Evolutionary conservation across 2,888 invertebrate species (phyloP), one percentile per base, ranked within the genome.

Genomic region (Sympetrum striolatum): DNA sequence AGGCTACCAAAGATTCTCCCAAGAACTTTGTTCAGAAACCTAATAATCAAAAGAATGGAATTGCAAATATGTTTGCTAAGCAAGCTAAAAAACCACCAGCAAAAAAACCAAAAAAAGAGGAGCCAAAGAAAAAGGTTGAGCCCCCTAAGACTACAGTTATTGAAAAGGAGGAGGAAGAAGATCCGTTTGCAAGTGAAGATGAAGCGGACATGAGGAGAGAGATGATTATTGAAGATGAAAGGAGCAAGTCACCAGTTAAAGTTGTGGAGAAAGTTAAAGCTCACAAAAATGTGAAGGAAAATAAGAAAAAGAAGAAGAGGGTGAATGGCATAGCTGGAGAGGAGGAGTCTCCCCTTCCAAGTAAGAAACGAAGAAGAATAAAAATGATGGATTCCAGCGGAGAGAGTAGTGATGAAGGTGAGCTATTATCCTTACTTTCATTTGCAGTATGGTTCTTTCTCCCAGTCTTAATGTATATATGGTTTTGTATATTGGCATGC

Each of bases 381-480:
- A 86, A 37, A 37, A 86, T 86, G 86, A 86, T 86, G 86, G 31
- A 35, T 22, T 86, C 86, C n/a, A 86, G 86, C 37, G 86, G 58
- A 12, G 86, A 37, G 12, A 86, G 86, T n/a, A 60, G 64, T 22
- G 64, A 64, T 2, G 86, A 86, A 37, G 86, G 82, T 82, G 53
- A 53, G 44, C 22, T 22, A 35, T 14, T 48, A 2, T 44, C 58
- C 6, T 86, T 48, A 22, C 37, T 81, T 79, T 31, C 31, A 79
- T n/a, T 15, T 10, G 22, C 73, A 3, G 10, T 44, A 44, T 44
- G 44, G 44, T 8, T 8, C 0, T 44, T 44, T 44, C 2, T 39
- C 10, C 44, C 0, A 0, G 10, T 44, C 44, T 44, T 44, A 44
- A 44, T 44, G 44, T 8, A 44, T 44, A 6, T 44, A 8, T 10